Base-by-base conservation (phyloP, 2,113 vertebrate species). In the Callocephalon fimbriatum region DNA sequence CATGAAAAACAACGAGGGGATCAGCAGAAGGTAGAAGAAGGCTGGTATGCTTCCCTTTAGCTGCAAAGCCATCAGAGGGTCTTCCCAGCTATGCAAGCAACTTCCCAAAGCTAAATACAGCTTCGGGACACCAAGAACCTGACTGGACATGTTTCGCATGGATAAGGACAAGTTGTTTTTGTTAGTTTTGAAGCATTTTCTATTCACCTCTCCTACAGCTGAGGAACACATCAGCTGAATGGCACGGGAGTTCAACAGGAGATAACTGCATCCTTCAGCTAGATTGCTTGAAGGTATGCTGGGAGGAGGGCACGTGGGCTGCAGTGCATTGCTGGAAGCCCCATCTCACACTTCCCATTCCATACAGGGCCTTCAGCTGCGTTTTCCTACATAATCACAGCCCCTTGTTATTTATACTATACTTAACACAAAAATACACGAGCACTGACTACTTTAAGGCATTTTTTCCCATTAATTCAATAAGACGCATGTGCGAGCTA, bases 121-220 rank as follows among this genome's bases (percentile, higher is more conserved):
- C 32, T 42, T 31, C 40, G 45, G 53, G 31, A 23, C n/a, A 12
- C 2, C 0, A 0, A 35, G 50, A 90, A n/a, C 22, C 21, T 4
- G 62, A 21, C 35, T 27, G 71, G 13, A 16, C 7, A 19, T 7
- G 38, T 40, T 44, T 50, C 66, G 44, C 23, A 27, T 1, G 5
- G 25, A 16, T 7, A 14, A 74, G 21, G 44, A 37, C 15, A 76
- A 79, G 26, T 9, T 50, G 35, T 8, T 51, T 10, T 32, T 17
- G 2, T 13, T 32, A 12, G 13, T 54, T 66, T 26, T 67, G 31
- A 53, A 35, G 42, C 12, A n/a, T 83, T 86, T 93, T 44, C 76
- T 67, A 1, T 53, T 50, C 23, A 19, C 8, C 10, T 32, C 51
- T 62, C 37, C 53, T 37, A 21, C 15, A 75, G 56, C 26, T 8